Base-by-base conservation (phyloP, 1,140 invertebrate species). In the Drosophila bipectinata region DNA sequence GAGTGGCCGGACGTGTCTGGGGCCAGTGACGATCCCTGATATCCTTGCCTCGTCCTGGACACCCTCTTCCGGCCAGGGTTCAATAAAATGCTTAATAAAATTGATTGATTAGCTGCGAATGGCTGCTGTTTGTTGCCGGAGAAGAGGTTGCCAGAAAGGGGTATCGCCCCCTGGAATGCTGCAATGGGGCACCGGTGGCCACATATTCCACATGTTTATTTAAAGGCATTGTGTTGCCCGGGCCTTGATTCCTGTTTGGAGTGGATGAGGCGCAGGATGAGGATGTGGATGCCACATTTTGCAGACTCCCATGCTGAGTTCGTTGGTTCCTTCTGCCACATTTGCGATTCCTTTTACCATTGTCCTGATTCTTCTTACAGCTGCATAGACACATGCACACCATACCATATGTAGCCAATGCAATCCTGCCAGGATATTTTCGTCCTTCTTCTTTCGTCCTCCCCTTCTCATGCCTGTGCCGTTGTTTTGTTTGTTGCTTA, bases 261-360 rank as follows among this genome's bases (percentile, higher is more conserved):
- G 56, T 59, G 77, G 47, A 64, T 59, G 54, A 55, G 64, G 72
- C 79, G 0, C 10, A 37, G 32, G 10, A 34, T 34, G 32, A 34
- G 32, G 34, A 37, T 37, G 34, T 12, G 34, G 34, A 12, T 37
- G 76, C 53, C 67, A 55, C 52, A 69, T 67, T 37, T 10, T 28
- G 60, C 63, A 18, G 59, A 12, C 45, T 59, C 28, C 51, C 51
- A 24, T 18, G 41, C 41, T 55, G 32, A 44, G 30, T 32, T 62
- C 26, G 32, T 41, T 47, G 53, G 4, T 57, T 74, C 59, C 56
- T 61, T 57, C 67, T 82, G 79, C 72, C 75, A 83, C 79, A 83
- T 83, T 82, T 82, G 71, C 56, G 79, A 83, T 83, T 82, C 79
- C 79, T 83, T 82, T 83, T 79, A 71, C 63, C 77, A 64, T 53